Conservation (phyloP, 1,140 invertebrate species). For the Atta colombica region DNA sequence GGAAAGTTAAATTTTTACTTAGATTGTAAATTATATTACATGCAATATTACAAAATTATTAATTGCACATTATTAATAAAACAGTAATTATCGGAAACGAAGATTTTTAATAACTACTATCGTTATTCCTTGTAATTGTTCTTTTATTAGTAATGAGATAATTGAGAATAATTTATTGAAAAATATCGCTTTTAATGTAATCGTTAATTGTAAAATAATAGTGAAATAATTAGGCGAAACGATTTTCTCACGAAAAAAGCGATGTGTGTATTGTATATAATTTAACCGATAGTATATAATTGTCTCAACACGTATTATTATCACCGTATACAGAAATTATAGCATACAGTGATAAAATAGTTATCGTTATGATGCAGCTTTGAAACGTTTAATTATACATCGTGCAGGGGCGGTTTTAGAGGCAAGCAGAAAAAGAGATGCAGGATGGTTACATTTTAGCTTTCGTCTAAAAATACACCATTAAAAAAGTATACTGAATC, state of each 20-base stretch:
- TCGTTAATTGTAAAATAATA: background rate
- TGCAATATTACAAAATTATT: background rate
- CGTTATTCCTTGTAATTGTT: background rate
- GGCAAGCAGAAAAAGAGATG: background rate
- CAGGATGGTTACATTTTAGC: slow-evolving; percentile 1
- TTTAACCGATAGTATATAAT: slow-evolving; percentile 15
- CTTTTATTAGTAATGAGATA: background rate
- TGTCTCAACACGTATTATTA: slow-evolving; percentile 31
- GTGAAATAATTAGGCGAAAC: background rate
- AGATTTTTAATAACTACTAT: background rate
- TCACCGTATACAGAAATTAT: slow-evolving; percentile 31
- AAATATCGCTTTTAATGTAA: background rate
- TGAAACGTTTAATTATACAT: slow-evolving; percentile 49
- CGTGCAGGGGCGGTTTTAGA: slow-evolving; percentile 4
- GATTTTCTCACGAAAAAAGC: background rate
- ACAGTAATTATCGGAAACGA: background rate
- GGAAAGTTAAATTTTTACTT: background rate
- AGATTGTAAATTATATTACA: background rate
- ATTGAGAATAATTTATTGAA: background rate
- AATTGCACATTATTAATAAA: background rate
- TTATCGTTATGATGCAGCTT: background rate
- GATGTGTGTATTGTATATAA: background rate
- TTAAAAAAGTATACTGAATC: background rate
- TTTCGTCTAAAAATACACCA: background rate
- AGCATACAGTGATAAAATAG: slow-evolving; percentile 25